phyloP scores from a whole-genome alignment of 2,888 invertebrate species.

The Drosophila subquinaria region DNA sequence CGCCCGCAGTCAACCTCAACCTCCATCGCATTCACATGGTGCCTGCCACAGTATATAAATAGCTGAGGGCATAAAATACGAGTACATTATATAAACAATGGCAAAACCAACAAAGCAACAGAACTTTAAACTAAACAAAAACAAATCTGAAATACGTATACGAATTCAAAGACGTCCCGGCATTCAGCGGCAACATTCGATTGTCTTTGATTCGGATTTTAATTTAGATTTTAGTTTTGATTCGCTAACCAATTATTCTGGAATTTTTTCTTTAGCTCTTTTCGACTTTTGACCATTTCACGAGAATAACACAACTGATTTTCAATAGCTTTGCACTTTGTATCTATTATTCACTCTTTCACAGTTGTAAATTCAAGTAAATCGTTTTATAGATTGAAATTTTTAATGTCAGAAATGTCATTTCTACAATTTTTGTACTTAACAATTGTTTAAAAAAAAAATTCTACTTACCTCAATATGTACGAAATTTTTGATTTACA shows the following conservation, averaged over 20 bases:
- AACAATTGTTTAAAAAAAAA: no score
- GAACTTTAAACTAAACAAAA: slow-evolving; percentile 21
- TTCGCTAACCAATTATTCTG: neutral
- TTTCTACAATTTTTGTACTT: no score
- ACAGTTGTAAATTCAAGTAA: no score
- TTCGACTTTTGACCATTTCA: no score
- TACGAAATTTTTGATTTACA: no score
- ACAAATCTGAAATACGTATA: neutral
- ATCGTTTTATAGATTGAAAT: no score
- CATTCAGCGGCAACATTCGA: neutral
- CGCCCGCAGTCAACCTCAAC: neutral
- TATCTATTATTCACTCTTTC: no score
- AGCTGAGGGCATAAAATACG: slow-evolving; percentile 29
- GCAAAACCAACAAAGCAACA: slow-evolving; percentile 16
- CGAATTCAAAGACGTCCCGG: slow-evolving; percentile 1
- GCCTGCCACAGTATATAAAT: slow-evolving; percentile 31
- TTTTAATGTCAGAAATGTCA: no score
- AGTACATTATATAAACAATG: slow-evolving; percentile 37
- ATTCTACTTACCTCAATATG: no score
- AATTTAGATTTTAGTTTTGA: neutral
- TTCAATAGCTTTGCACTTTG: no score
- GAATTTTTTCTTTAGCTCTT: neutral
- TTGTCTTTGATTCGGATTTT: neutral
- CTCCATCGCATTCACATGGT: slow-evolving; percentile 8
- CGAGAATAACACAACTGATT: no score